Conservation (phyloP, 2,797 vertebrate species). For the Rhinogobio ventralis region DNA sequence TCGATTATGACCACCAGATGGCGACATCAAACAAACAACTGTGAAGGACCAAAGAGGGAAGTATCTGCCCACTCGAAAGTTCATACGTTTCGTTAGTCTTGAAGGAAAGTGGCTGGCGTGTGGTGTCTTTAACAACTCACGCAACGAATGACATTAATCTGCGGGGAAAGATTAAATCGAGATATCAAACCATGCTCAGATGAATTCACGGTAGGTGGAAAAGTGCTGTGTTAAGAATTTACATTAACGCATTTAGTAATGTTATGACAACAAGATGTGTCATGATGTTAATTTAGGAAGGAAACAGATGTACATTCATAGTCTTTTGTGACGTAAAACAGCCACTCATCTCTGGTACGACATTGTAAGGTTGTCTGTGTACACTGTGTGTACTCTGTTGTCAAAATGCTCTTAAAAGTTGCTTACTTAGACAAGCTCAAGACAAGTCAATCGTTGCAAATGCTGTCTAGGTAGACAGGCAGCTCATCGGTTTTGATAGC, state of each 20-base stretch:
- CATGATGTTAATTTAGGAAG: not conserved
- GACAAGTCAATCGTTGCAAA: not conserved
- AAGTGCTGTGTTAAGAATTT: not conserved
- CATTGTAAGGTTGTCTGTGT: not conserved
- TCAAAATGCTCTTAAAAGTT: not conserved
- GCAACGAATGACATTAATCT: not conserved
- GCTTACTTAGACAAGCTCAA: not conserved
- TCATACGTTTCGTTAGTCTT: not conserved
- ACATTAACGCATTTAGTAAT: not conserved
- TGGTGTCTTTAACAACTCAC: not conserved
- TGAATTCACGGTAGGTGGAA: slow-evolving; percentile 46
- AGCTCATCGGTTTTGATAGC: not conserved
- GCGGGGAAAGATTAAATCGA: not conserved
- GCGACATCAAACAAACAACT: not conserved
- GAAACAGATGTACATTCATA: not conserved
- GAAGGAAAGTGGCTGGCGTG: not conserved
- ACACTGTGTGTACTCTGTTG: not conserved
- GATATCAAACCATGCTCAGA: not conserved
- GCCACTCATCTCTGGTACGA: not conserved
- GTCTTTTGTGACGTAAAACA: not conserved
- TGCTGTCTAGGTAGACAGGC: not conserved
- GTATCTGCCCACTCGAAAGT: not conserved
- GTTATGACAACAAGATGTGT: not conserved
- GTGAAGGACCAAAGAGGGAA: slow-evolving; percentile 26
- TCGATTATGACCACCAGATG: not conserved